Base-by-base conservation (phyloP, 2,113 vertebrate genomes). In the Salvelinus sp. region DNA sequence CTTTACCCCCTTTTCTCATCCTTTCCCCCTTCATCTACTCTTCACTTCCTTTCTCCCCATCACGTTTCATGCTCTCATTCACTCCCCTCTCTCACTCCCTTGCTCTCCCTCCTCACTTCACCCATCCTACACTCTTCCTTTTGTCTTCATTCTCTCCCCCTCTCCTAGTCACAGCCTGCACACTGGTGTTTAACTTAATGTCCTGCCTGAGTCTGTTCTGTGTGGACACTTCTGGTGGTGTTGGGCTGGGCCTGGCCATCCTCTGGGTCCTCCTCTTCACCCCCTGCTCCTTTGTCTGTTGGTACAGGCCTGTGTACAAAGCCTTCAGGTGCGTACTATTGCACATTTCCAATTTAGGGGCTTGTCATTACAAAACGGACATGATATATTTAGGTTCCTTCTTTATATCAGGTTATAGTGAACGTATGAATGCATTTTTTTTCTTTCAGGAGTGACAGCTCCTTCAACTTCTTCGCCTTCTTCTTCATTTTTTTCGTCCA, bases 391-490 rank as follows among this genome's bases (percentile, higher is more conserved):
- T 18, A 54, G 50, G 16, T 54, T 14, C 9, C 38, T 2, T 44
- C 38, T 54, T 54, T 4, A 14, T 18, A 54, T 54, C 13, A 18
- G 14, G 12, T 54, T 54, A 14, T 96, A 54, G 14, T 54, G 50
- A 54, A 54, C 16, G 16, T 4, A 54, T 9, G 18, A 68, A 44
- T 68, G 28, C 18, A 18, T 14, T 44, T 30, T 68, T 0, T 96
- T 99, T 12, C n/a, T 18, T 72, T 22, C 85, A 99, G 97, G 95
- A 97, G 94, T 25, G 97, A 99, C 92, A 99, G 97, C 86, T 99
- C 97, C 44, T 98, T 99, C 96, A 98, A 97, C 87, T 99, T 98
- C 92, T 99, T 98, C 72, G 79, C 94, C 67, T 99, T 98, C 94
- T 99, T 99, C 94, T 99, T 99, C 88, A 76, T 99, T 79, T 99